These are phyloP conservation scores for Mastigias papua DNA, from an alignment of 30 jellyfish, hydroid and myxozoan species.

Conservation along the genomic window DNA sequence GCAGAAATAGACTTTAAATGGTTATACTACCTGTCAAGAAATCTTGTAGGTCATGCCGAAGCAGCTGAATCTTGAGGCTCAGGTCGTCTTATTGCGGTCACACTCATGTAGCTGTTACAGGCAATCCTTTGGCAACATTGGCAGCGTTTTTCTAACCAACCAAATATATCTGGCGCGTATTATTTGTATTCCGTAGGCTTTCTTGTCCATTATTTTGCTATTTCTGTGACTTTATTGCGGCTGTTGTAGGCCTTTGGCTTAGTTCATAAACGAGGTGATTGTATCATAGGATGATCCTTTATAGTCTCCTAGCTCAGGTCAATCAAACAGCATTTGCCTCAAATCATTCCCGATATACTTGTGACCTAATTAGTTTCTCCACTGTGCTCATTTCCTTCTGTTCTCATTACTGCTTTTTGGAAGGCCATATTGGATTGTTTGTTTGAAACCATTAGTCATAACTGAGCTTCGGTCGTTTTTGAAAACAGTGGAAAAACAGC, in stretches of 20 bases:
- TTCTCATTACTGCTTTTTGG: too few relatives aligned
- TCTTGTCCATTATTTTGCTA: conserved; percentile 39
- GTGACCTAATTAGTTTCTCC: neutral
- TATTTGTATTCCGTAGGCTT: conserved; percentile 41
- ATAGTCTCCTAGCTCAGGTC: conserved; percentile 20
- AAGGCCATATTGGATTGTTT: too few relatives aligned
- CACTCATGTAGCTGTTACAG: conserved; percentile 32
- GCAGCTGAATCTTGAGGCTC: conserved; percentile 1
- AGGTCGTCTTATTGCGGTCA: conserved; percentile 20
- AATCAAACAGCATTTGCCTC: conserved; percentile 10
- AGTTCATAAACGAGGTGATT: conserved; percentile 44
- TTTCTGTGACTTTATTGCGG: conserved; percentile 53
- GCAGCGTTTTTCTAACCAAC: conserved; percentile 26
- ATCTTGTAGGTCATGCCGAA: conserved; percentile 38
- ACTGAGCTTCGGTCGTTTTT: too few relatives aligned
- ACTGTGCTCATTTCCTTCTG: neutral
- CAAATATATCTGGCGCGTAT: conserved; percentile 32
- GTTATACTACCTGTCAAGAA: neutral
- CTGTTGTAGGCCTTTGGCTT: conserved; percentile 28
- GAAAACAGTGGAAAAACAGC: too few relatives aligned
- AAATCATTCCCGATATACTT: neutral
- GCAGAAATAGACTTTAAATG: too few relatives aligned
- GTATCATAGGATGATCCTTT: conserved; percentile 8
- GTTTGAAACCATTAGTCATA: too few relatives aligned
- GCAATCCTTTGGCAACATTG: conserved; percentile 18